Evolutionary conservation across 2,888 invertebrate genomes (phyloP).

Genomic region (Oligia fasciuncula): DNA sequence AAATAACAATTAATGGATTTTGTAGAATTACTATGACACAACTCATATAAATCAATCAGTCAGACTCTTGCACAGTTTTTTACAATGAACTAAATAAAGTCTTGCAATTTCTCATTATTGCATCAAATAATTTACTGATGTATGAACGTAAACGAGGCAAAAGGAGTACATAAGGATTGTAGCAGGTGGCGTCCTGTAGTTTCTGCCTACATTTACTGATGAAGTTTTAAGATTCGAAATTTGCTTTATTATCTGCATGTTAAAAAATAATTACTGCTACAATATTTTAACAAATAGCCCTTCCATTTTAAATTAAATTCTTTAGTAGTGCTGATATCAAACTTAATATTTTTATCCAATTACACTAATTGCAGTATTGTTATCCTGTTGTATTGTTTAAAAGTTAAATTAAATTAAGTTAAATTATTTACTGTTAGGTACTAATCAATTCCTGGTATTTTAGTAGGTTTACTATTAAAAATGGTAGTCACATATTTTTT

Average conservation of each 20-base stretch:
- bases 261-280: not conserved
- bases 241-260: not conserved
- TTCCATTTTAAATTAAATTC: conserved; percentile 1
- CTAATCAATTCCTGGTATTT: conserved; percentile 27
- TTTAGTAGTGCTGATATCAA: conserved; percentile 21
- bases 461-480: not conserved
- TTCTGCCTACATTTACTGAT: not conserved
- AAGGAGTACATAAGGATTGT: not conserved
- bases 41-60: not conserved
- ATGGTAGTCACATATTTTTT: not conserved
- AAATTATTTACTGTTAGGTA: conserved; percentile 9
- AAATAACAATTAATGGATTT: not conserved
- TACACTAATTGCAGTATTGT: conserved; percentile 40
- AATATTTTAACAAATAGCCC: not conserved
- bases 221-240: not conserved
- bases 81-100: not conserved
- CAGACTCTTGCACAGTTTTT: not conserved
- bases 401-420: not conserved
- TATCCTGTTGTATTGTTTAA: conserved; percentile 34
- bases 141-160: not conserved
- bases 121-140: not conserved
- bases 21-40: not conserved
- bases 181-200: not conserved
- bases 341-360: conserved; percentile 45
- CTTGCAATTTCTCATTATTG: not conserved